Base-by-base conservation (phyloP, 2,113 vertebrate genomes). In the Ameiurus melas region DNA sequence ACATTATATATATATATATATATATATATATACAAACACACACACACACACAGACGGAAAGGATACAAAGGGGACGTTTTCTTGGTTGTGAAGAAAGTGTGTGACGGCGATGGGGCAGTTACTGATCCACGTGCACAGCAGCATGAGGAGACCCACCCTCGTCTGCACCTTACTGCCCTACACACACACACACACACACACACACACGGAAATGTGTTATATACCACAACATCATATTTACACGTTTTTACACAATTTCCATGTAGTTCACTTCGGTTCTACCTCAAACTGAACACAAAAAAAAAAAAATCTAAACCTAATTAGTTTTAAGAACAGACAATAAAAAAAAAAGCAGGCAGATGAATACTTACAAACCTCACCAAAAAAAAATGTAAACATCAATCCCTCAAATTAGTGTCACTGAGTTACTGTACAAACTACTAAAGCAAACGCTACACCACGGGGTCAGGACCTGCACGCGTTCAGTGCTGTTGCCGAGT, bases 101-200 rank as follows among this genome's bases (percentile, higher is more conserved):
- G 97, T 98, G 91, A 99, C 98, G 1, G 98, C 98, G 64, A 99
- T 99, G 0, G 98, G 97, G 92, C 98, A 99, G 95, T 96, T 98
- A 93, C 96, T 98, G 87, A 99, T 95, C 98, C 98, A 99, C 0
- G 98, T 99, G 89, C 98, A 99, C 84, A 99, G 97, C 93, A 99
- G 92, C 96, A 99, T 99, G 92, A 99, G 94, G 2, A 99, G 95
- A 82, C 98, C 98, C 82, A 99, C 97, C 88, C 98, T 96, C 70
- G 98, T 99, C 94, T 99, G 98, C 17, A 99, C 96, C 94, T 99
- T 99, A 95, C 98, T 99, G 94, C 98, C 98, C 98, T 99, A 95
- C 0, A 93, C 1, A 91, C 92, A 85, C 58, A 87, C 39, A 85
- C 58, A 89, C 71, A 88, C 51, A 89, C 77, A 80, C 30, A 83